Evolutionary conservation across 2,797 vertebrate genomes (phyloP).

Genomic region (Alectoris magna): DNA sequence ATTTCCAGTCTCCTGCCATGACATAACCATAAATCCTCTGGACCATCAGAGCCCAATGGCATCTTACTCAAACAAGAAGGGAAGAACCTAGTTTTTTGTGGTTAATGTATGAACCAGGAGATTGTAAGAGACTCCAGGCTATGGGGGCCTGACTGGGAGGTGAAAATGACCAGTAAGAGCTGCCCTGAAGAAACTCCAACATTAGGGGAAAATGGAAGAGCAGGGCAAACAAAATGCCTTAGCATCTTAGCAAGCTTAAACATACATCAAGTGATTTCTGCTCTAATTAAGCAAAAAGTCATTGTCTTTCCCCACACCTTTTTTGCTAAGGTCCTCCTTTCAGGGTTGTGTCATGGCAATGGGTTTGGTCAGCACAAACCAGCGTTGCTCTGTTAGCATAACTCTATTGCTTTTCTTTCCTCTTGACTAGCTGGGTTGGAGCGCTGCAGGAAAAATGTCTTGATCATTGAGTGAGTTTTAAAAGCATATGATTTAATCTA

Average conservation of each 20-base stretch:
- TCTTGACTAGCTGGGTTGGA: background rate
- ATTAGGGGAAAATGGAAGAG: background rate
- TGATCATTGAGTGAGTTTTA: background rate
- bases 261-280: background rate
- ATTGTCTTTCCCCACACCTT: background rate
- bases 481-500: constrained; percentile 32
- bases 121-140: background rate
- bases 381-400: background rate
- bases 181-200: constrained; percentile 7
- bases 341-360: background rate
- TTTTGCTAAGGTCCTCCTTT: background rate
- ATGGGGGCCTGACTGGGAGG: background rate
- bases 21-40: constrained; percentile 52
- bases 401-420: background rate
- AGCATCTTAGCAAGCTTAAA: no score
- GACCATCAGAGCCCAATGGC: background rate
- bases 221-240: background rate
- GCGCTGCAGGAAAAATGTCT: background rate
- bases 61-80: background rate
- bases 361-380: background rate
- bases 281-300: background rate
- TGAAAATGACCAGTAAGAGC: background rate
- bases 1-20: constrained; percentile 36
- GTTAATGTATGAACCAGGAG: constrained; percentile 13
- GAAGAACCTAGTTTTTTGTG: background rate